Base-by-base conservation (phyloP, 2,113 vertebrate genomes). In the Brachyhypopomus gauderio region DNA sequence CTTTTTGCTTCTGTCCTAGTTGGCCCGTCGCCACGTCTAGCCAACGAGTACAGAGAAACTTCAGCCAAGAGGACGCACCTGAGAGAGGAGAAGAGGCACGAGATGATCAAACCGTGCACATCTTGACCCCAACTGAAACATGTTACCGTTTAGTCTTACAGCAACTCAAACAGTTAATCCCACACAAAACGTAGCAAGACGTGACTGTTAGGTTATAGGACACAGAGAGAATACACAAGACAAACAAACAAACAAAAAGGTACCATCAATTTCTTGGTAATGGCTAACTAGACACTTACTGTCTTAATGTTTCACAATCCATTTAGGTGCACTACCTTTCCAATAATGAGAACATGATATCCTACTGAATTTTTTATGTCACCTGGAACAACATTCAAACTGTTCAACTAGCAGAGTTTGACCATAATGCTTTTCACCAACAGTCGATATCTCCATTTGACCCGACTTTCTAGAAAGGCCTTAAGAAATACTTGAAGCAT, bases 321-420 rank as follows among this genome's bases (percentile, higher is more conserved):
- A 45, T 52, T 41, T 25, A 19, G 58, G 45, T 17, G 55, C 81
- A 77, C 55, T 72, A 38, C 23, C 41, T 74, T 14, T 17, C 23
- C 85, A 62, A 83, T 88, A 64, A 67, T 60, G 69, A 77, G 36
- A 55, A 72, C 20, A 38, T 34, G 77, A 77, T 63, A 60, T 52
- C 27, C 20, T 70, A 41, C 72, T 84, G 16, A 88, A 88, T 89
- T 86, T 84, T 91, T 88, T 8, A 91, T 88, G 80, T 60, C 48
- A 76, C 70, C 41, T 55, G 77, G 75, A 78, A 25, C 30, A 5
- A 58, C 75, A 85, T 88, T n/a, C 85, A 88, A 89, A 86, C 83
- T 87, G 34, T 59, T 86, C 25, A 77, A 41, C 72, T 22, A 78
- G 71, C 1, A 30, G 19, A 72, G 48, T 25, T 22, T 36, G 30